Conservation (phyloP, 1,140 invertebrate genomes). For the Linepithema humile region DNA sequence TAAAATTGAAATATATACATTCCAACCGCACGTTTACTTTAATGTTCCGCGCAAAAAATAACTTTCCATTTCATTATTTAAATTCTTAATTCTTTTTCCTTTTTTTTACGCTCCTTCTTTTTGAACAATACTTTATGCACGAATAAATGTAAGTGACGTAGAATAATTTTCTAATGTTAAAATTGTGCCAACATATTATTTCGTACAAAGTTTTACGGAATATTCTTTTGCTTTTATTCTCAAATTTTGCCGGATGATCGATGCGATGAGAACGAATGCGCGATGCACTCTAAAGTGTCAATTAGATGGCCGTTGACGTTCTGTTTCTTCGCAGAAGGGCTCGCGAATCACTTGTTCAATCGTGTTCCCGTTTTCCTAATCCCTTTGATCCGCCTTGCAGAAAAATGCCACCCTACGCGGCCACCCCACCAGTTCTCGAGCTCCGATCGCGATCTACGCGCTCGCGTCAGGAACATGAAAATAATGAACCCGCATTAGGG, state of each 20-base stretch:
- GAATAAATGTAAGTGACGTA: too few relatives aligned
- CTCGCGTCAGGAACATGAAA: slow-evolving; percentile 76
- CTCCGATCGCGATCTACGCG: slow-evolving; percentile 71
- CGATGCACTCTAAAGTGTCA: slow-evolving; percentile 70
- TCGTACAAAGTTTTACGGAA: background rate
- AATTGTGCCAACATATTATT: too few relatives aligned
- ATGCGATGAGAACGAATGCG: slow-evolving; percentile 57
- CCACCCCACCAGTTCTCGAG: slow-evolving; percentile 71
- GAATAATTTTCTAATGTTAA: too few relatives aligned
- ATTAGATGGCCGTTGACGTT: slow-evolving; percentile 79
- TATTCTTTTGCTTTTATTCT: background rate
- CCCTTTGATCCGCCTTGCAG: slow-evolving; percentile 65
- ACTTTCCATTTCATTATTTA: too few relatives aligned
- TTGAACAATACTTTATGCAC: too few relatives aligned
- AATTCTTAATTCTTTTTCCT: too few relatives aligned
- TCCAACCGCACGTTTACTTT: too few relatives aligned
- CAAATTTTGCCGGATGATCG: slow-evolving; percentile 64
- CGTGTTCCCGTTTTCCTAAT: slow-evolving; percentile 41
- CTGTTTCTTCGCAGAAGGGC: slow-evolving; percentile 62
- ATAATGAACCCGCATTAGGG: slow-evolving; percentile 81
- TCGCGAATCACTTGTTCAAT: slow-evolving; percentile 65
- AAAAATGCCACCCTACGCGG: slow-evolving; percentile 63
- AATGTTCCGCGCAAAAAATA: too few relatives aligned
- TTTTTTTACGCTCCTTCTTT: too few relatives aligned
- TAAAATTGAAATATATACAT: slow-evolving; percentile 23